Conservation (phyloP, 2,888 invertebrate species). For the Leptinotarsa tumamoca region DNA sequence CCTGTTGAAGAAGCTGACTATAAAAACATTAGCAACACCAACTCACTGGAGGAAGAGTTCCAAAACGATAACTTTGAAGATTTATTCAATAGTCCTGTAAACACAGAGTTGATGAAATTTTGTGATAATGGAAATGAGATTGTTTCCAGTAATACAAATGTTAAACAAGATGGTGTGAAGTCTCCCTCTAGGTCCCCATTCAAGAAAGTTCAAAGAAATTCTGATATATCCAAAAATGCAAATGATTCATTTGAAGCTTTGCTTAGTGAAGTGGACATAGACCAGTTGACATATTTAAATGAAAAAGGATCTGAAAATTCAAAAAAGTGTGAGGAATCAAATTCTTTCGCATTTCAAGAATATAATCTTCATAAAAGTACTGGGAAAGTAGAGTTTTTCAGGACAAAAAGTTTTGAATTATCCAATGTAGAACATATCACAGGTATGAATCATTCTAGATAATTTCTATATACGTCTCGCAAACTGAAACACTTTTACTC, state of each 20-base stretch:
- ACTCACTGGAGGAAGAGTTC: constrained; percentile 21
- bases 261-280: constrained; percentile 30
- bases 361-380: constrained; percentile 19
- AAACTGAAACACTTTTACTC: not conserved
- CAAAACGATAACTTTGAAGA: constrained; percentile 47
- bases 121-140: constrained; percentile 60
- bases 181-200: constrained; percentile 20
- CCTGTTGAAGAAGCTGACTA: constrained; percentile 55
- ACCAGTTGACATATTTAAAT: constrained; percentile 15
- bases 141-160: not conserved
- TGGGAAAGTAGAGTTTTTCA: constrained; percentile 54
- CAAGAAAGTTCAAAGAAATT: constrained; percentile 24
- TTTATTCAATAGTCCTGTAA: constrained; percentile 62
- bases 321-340: not conserved
- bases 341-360: too few relatives aligned
- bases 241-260: constrained; percentile 38
- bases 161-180: constrained; percentile 6
- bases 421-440: constrained; percentile 34
- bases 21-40: constrained; percentile 42
- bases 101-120: constrained; percentile 60
- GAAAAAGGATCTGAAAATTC: not conserved
- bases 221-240: constrained; percentile 27
- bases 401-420: constrained; percentile 58
- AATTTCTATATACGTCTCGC: not conserved
- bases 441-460: constrained; percentile 21